phyloP scores from a whole-genome alignment of 2,113 vertebrate genomes.

The Hippolais icterina region DNA sequence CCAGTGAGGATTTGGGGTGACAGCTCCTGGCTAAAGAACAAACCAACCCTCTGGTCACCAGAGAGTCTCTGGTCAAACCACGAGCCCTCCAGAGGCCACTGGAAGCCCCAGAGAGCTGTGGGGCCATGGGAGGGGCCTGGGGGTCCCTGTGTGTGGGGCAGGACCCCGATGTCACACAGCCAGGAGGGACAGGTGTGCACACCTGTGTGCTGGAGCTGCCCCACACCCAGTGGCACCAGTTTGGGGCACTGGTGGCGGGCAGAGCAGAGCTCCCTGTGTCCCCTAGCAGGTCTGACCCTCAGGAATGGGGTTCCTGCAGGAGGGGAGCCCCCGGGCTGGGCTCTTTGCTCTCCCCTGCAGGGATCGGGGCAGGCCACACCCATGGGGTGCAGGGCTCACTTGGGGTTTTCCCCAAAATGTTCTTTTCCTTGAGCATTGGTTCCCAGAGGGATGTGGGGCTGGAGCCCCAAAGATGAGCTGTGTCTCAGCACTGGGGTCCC shows the following conservation, averaged over 20 bases:
- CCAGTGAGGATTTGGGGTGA: background rate
- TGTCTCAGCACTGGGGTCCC: background rate
- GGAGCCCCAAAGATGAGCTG: background rate
- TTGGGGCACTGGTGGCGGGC: background rate
- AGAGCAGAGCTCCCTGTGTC: background rate
- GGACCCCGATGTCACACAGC: background rate
- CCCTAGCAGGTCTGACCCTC: background rate
- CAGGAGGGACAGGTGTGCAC: rapidly evolving
- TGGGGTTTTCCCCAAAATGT: background rate
- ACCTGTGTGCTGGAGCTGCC: background rate
- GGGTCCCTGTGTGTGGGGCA: background rate
- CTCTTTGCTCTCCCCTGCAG: background rate
- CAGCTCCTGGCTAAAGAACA: background rate
- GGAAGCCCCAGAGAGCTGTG: background rate
- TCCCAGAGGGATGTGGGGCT: background rate
- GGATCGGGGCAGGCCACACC: background rate
- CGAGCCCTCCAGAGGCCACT: background rate
- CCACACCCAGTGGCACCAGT: background rate
- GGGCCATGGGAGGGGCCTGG: too few relatives aligned
- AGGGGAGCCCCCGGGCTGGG: background rate
- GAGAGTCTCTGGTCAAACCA: too few relatives aligned
- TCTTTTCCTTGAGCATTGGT: rapidly evolving
- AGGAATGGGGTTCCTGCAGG: background rate
- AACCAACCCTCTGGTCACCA: background rate
- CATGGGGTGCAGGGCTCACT: background rate